A percentile compares a stretch with the other conserved stretches of the same genome.
Evolutionary conservation across 64 coral and sea anemone genomes (phyloP).

Genomic region (Montipora efflorescens): DNA sequence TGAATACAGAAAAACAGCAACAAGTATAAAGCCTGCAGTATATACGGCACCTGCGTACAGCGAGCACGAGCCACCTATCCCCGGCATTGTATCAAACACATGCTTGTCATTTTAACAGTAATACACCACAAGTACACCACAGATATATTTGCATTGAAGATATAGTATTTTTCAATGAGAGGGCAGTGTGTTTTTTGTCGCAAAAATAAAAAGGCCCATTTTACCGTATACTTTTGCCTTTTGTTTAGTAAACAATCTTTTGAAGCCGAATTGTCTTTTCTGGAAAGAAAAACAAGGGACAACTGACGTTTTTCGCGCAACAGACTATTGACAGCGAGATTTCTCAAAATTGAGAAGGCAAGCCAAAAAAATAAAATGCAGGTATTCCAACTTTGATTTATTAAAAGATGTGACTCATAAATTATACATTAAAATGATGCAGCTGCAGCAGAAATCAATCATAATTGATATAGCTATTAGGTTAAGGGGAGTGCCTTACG

Average conservation of each 20-base stretch:
- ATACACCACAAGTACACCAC: neutral
- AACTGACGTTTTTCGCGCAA: neutral
- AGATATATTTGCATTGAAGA: constrained; percentile 35
- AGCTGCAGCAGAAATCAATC: neutral
- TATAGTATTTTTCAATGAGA: neutral
- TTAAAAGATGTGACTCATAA: neutral
- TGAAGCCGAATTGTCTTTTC: neutral
- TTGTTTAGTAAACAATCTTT: neutral
- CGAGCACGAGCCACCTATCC: neutral
- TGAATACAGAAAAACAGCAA: neutral
- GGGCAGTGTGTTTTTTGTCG: neutral
- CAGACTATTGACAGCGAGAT: neutral
- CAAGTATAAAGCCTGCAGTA: neutral
- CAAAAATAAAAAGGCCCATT: neutral
- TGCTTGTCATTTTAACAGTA: constrained; percentile 28
- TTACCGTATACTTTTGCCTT: neutral
- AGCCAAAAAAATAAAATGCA: neutral
- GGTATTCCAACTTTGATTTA: constrained; percentile 1
- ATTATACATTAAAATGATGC: constrained; percentile 1
- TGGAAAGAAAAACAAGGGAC: neutral
- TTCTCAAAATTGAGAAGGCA: neutral
- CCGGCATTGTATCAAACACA: constrained; percentile 26
- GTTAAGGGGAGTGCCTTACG: neutral
- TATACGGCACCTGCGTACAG: neutral
- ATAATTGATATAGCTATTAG: neutral